Conservation (phyloP, 2,113 vertebrate genomes). For the Neodontobutis hainanensis region DNA sequence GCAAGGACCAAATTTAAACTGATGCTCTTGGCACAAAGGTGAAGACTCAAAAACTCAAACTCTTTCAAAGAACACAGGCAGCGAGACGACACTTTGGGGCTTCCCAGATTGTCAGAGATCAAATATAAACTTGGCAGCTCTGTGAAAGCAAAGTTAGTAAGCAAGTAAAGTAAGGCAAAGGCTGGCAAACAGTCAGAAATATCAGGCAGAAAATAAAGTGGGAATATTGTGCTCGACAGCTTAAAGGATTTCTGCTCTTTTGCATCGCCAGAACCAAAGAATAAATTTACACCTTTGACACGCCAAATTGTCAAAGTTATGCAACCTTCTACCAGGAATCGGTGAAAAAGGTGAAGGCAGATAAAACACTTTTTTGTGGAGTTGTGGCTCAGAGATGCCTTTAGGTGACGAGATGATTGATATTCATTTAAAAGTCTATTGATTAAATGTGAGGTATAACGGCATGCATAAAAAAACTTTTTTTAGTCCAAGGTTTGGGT, state of each 20-base stretch:
- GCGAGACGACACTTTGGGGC: background rate
- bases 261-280: background rate
- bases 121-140: conserved; percentile 8
- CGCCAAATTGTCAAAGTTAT: background rate
- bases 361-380: background rate
- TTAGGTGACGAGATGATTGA: too few species aligned
- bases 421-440: background rate
- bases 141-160: background rate
- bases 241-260: background rate
- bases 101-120: conserved; percentile 8
- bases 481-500: too few species aligned
- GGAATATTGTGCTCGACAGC: background rate
- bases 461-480: background rate
- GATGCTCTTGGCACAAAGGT: background rate
- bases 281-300: background rate
- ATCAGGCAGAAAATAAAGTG: background rate
- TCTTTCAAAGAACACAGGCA: background rate
- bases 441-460: background rate
- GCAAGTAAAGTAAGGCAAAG: background rate
- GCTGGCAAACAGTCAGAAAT: background rate
- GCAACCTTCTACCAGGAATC: background rate
- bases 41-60: background rate
- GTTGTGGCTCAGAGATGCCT: background rate
- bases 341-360: background rate
- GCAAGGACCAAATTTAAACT: background rate